These are phyloP conservation scores for Maniola hyperantus DNA, from an alignment of 2,888 invertebrate genomes.

Conservation along the genomic window DNA sequence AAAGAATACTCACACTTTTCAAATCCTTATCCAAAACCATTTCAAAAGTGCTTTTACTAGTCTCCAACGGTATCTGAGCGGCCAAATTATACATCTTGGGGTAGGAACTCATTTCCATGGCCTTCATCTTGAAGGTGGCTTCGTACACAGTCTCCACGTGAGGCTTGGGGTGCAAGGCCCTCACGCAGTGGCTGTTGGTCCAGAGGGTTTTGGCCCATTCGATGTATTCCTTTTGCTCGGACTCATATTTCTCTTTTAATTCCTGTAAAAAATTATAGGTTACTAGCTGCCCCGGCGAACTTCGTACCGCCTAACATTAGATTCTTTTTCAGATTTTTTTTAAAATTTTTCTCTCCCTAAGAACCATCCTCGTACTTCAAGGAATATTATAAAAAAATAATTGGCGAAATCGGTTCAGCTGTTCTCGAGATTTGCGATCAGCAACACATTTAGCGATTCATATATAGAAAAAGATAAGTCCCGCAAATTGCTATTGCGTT, in stretches of 20 bases:
- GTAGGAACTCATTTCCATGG: slow-evolving; percentile 50
- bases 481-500: too few relatives aligned
- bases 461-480: too few relatives aligned
- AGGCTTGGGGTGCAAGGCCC: slow-evolving; percentile 63
- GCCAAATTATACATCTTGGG: slow-evolving; percentile 58
- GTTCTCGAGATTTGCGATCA: too few relatives aligned
- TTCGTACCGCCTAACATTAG: too few relatives aligned
- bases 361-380: too few relatives aligned
- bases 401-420: too few relatives aligned
- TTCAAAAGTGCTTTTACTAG: slow-evolving; percentile 45
- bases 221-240: slow-evolving; percentile 64
- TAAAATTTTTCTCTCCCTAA: too few relatives aligned
- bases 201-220: slow-evolving; percentile 68
- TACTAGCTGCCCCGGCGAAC: too few relatives aligned
- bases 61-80: slow-evolving; percentile 62
- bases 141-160: slow-evolving; percentile 61
- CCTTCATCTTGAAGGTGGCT: slow-evolving; percentile 58
- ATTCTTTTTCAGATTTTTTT: too few relatives aligned
- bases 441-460: too few relatives aligned
- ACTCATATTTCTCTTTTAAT: slow-evolving; percentile 53
- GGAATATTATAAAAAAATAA: too few relatives aligned
- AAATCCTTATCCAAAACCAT: slow-evolving; percentile 52
- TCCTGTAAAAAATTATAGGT: slow-evolving; percentile 46
- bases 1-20: slow-evolving; percentile 54
- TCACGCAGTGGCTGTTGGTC: slow-evolving; percentile 56